A percentile compares a stretch with the other conserved stretches of the same genome.
phyloP scores from a whole-genome alignment of 2,797 vertebrate genomes.

The Periophthalmus magnuspinnatus region DNA sequence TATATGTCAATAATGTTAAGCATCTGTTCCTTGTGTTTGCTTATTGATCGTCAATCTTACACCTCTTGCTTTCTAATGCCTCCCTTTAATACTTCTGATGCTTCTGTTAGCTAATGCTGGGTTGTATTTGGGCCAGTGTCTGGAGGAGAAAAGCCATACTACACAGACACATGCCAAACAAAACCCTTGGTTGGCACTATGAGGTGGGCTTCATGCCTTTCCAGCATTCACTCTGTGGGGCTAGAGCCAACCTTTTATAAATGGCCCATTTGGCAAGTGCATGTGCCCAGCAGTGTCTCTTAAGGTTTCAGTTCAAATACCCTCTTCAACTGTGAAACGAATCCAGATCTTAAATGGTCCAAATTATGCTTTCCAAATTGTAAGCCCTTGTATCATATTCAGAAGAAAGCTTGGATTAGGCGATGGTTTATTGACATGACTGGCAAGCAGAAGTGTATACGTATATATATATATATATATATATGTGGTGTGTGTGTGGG shows the following conservation, averaged over 20 bases:
- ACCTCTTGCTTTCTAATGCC: slow-evolving; percentile 54
- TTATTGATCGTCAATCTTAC: slow-evolving; percentile 38
- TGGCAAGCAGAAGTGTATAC: slow-evolving; percentile 70
- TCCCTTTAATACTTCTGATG: slow-evolving; percentile 59
- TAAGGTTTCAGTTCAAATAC: slow-evolving; percentile 77
- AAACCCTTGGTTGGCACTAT: slow-evolving; percentile 72
- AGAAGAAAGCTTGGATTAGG: slow-evolving; percentile 67
- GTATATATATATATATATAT: too few species aligned
- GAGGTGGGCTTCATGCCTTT: slow-evolving; percentile 73
- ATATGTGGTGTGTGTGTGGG: too few species aligned
- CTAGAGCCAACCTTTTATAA: slow-evolving; percentile 75
- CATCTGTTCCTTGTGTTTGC: slow-evolving; percentile 30
- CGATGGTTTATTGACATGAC: slow-evolving; percentile 68
- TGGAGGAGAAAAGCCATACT: slow-evolving; percentile 68
- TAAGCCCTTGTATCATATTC: slow-evolving; percentile 74
- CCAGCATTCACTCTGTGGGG: slow-evolving; percentile 71
- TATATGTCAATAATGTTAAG: slow-evolving; percentile 14
- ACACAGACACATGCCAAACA: slow-evolving; percentile 75
- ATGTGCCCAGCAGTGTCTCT: slow-evolving; percentile 71
- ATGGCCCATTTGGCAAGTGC: slow-evolving; percentile 77
- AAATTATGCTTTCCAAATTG: slow-evolving; percentile 76
- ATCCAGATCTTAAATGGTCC: slow-evolving; percentile 76
- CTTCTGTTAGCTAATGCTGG: slow-evolving; percentile 66
- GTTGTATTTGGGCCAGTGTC: slow-evolving; percentile 64
- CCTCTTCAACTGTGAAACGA: slow-evolving; percentile 71